Base-by-base conservation (phyloP, 2,113 vertebrate species). In the Dryoscopus gambensis region DNA sequence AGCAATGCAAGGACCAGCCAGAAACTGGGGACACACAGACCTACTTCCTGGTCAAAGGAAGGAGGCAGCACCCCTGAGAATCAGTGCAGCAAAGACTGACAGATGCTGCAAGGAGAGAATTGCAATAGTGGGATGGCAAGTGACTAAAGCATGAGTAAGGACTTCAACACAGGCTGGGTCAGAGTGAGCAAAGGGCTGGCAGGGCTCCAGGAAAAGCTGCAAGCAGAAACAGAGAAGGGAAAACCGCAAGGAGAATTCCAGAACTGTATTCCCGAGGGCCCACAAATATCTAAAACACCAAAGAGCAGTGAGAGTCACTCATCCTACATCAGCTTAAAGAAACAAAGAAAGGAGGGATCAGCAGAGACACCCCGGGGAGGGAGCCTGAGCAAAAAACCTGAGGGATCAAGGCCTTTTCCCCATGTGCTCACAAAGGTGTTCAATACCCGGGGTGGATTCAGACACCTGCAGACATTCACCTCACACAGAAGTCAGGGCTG, bases 111-210 rank as follows among this genome's bases (percentile, higher is more conserved):
- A 65, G 53, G 30, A 49, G 68, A 50, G 76, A 68, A 70, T 25
- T 86, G 89, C 91, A 67, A 59, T 39, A 49, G 46, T 4, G 0
- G 40, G 78, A 28, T 20, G 1, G 90, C 93, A 96, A 96, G 89
- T 84, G 90, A 96, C 88, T 92, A 80, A 95, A 63, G 85, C 63
- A 62, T 94, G 94, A 96, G 89, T 87, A 93, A 96, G 91, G 87
- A 31, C 49, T 93, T 67, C 67, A 50, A 33, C 47, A 70, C 27
- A 75, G 79, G 59, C 91, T 47, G 39, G 89, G 64, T 20, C 80
- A 76, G 84, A 75, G 75, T 0, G 0, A 91, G 53, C 19, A 35
- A 30, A 68, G 63, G 39, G 64, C 92, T 92, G 96, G 85, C 87
- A 74, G 56, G 6, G 49, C 71, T 90, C 85, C 92, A 93, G 85